Evolutionary conservation across 2,888 invertebrate species (phyloP).

Genomic region (Acrobasis repandana): DNA sequence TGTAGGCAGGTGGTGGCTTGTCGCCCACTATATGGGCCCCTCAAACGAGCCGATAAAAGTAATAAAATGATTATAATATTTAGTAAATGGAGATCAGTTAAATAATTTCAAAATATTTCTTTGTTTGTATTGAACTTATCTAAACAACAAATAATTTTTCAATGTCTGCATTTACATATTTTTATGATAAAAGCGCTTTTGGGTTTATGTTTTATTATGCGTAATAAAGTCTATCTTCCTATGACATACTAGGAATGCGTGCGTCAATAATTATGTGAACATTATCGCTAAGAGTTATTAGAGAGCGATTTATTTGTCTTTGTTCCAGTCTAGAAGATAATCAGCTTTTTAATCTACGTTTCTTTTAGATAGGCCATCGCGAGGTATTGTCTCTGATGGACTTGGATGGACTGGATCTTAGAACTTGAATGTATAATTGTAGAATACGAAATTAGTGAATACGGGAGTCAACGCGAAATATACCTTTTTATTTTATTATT

Average conservation of each 20-base stretch:
- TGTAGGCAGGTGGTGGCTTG: no score
- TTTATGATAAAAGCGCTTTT: no score
- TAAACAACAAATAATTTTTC: no score
- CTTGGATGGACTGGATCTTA: not conserved
- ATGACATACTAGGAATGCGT: constrained; percentile 3
- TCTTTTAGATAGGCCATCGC: constrained; percentile 1
- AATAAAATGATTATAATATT: no score
- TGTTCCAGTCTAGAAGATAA: constrained; percentile 15
- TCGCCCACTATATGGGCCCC: no score
- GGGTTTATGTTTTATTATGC: not conserved
- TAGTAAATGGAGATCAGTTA: no score
- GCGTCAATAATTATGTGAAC: constrained; percentile 13
- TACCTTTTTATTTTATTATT: no score
- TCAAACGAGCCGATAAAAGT: no score
- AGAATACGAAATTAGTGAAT: not conserved
- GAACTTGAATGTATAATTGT: not conserved
- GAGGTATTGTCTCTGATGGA: not conserved
- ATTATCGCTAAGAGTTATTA: constrained; percentile 8
- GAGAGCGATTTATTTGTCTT: constrained; percentile 2
- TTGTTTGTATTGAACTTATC: no score
- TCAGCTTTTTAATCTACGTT: constrained; percentile 6
- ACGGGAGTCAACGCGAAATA: no score
- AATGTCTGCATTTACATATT: no score
- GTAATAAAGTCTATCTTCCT: not conserved
- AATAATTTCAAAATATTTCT: no score